Conservation (phyloP, 2,797 vertebrate genomes). For the Octomys mimax region DNA sequence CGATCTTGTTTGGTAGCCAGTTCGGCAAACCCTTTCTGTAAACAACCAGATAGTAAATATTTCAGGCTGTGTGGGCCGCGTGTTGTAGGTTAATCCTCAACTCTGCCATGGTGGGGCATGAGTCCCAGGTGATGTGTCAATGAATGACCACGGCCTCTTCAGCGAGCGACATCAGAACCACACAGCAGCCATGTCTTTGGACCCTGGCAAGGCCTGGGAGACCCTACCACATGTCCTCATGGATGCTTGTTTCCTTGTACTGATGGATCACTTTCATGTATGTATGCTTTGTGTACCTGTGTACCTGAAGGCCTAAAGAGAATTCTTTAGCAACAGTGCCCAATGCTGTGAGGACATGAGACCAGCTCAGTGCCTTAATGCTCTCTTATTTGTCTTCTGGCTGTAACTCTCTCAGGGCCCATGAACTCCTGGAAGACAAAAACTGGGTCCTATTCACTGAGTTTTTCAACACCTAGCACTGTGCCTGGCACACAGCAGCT, state of each 20-base stretch:
- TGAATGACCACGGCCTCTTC: rapidly evolving
- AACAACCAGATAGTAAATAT: neutral
- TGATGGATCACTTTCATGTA: neutral
- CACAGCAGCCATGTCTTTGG: neutral
- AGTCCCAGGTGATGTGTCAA: no score
- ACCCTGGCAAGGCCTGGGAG: neutral
- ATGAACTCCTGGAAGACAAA: neutral
- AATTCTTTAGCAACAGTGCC: neutral
- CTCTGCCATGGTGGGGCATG: rapidly evolving
- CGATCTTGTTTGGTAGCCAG: neutral
- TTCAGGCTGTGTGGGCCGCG: neutral
- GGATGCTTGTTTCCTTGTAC: neutral
- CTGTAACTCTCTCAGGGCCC: neutral
- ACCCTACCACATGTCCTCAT: rapidly evolving
- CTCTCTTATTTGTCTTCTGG: neutral
- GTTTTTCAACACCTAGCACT: neutral
- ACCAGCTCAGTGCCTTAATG: neutral
- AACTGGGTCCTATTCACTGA: no score
- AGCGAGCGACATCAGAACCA: neutral
- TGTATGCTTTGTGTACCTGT: neutral
- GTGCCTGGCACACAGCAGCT: neutral
- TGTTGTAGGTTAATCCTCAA: neutral
- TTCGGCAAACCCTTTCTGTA: neutral
- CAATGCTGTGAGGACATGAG: neutral
- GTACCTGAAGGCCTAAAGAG: neutral